These are phyloP conservation scores for Camponotus vicinus DNA, from an alignment of 1,140 invertebrate genomes.

Conservation along the genomic window DNA sequence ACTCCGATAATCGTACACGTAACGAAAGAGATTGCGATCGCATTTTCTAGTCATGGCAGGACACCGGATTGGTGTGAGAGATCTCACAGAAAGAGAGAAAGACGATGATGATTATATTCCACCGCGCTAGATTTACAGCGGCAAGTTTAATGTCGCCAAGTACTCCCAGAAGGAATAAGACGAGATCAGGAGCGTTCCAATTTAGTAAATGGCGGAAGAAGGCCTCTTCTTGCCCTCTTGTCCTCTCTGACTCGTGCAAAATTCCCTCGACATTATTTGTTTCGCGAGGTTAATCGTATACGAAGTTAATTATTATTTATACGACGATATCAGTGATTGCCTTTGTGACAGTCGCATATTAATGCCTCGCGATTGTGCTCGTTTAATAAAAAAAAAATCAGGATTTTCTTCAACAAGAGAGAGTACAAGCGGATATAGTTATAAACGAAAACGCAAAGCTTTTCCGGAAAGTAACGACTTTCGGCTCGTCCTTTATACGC, in stretches of 20 bases:
- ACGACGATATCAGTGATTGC: background rate
- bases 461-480: background rate
- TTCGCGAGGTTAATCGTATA: background rate
- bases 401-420: background rate
- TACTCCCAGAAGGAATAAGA: background rate
- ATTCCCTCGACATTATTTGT: background rate
- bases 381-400: background rate
- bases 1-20: background rate
- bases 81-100: background rate
- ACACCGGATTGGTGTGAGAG: slow-evolving; percentile 10
- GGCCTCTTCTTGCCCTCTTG: too few species aligned
- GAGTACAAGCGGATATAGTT: background rate
- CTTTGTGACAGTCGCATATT: background rate
- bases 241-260: background rate
- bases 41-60: background rate
- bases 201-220: slow-evolving; percentile 48
- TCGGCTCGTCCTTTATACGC: background rate
- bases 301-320: background rate
- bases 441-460: background rate
- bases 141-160: slow-evolving; percentile 8
- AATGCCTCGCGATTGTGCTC: background rate
- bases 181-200: slow-evolving; percentile 33
- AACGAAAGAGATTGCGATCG: background rate
- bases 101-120: slow-evolving; percentile 47
- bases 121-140: background rate